phyloP scores from a whole-genome alignment of 2,113 vertebrate species.

The Mirza zaza region DNA sequence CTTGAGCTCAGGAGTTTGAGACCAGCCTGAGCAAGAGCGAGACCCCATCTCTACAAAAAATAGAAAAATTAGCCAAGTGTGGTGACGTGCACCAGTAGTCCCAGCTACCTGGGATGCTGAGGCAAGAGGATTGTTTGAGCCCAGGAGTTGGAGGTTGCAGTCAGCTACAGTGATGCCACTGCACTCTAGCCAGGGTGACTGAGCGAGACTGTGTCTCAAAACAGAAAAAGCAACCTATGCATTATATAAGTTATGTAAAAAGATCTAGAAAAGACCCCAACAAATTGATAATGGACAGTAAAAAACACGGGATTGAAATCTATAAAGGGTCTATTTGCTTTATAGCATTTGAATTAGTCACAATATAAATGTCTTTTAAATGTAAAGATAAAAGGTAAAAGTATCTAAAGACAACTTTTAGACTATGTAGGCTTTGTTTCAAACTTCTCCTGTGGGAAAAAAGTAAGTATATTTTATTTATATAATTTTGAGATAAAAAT shows the following conservation, averaged over 20 bases:
- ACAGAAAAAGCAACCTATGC: not conserved
- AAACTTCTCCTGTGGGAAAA: not conserved
- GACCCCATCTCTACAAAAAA: no score
- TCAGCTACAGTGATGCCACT: no score
- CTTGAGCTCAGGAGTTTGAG: no score
- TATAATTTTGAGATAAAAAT: not conserved
- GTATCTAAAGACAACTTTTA: not conserved
- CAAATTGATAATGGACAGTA: not conserved
- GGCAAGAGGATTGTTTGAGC: no score
- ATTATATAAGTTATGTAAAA: not conserved
- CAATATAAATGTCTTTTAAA: not conserved
- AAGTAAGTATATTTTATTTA: not conserved
- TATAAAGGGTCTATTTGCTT: not conserved
- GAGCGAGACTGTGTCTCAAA: no score
- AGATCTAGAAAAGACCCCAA: not conserved
- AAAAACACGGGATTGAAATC: not conserved
- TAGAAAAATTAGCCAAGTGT: no score
- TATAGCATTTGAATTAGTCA: not conserved
- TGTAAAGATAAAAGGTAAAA: not conserved
- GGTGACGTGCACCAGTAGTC: no score
- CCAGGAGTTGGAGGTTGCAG: no score
- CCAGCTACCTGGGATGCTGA: no score
- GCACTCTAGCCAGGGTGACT: no score
- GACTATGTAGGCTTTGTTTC: not conserved
- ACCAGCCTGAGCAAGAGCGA: no score